Conservation (phyloP, 2,797 vertebrate genomes). For the Pempheris klunzingeri region DNA sequence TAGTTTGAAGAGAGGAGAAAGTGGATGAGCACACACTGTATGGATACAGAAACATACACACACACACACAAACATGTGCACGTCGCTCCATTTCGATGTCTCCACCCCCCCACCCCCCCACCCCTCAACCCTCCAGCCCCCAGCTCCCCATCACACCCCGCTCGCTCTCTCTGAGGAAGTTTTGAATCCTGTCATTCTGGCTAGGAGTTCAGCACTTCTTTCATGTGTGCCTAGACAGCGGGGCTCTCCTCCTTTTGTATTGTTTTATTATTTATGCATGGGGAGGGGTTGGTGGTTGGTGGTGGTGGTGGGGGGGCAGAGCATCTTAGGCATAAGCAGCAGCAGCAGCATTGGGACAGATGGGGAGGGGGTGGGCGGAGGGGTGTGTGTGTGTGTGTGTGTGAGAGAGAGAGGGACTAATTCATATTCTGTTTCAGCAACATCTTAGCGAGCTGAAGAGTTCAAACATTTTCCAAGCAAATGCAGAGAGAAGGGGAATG, state of each 20-base stretch:
- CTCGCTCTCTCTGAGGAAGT: slow-evolving; percentile 69
- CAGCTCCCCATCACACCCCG: slow-evolving; percentile 49
- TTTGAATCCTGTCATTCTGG: slow-evolving; percentile 77
- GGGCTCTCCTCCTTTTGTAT: slow-evolving; percentile 85
- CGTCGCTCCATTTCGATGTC: slow-evolving; percentile 37
- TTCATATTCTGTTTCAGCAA: slow-evolving; percentile 86
- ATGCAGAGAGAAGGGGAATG: slow-evolving; percentile 64
- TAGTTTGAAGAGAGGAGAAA: slow-evolving; percentile 22
- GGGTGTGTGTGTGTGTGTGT: too few species aligned
- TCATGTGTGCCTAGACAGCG: slow-evolving; percentile 83
- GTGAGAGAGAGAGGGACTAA: slow-evolving; percentile 56
- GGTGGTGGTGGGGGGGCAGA: slow-evolving; percentile 36
- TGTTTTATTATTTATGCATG: slow-evolving; percentile 88
- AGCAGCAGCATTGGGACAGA: slow-evolving; percentile 80
- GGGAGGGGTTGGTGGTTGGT: slow-evolving; percentile 67
- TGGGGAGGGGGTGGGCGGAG: slow-evolving; percentile 44
- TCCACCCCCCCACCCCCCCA: not conserved
- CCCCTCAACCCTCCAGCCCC: slow-evolving; percentile 18
- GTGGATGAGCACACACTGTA: not conserved
- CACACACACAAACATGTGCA: slow-evolving; percentile 65
- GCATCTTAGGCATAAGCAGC: slow-evolving; percentile 76
- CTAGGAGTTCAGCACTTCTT: slow-evolving; percentile 77
- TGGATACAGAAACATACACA: slow-evolving; percentile 27
- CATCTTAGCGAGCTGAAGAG: slow-evolving; percentile 82
- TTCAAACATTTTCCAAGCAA: slow-evolving; percentile 85